Conservation (phyloP, 2,797 vertebrate genomes). For the Cyprinella venusta region DNA sequence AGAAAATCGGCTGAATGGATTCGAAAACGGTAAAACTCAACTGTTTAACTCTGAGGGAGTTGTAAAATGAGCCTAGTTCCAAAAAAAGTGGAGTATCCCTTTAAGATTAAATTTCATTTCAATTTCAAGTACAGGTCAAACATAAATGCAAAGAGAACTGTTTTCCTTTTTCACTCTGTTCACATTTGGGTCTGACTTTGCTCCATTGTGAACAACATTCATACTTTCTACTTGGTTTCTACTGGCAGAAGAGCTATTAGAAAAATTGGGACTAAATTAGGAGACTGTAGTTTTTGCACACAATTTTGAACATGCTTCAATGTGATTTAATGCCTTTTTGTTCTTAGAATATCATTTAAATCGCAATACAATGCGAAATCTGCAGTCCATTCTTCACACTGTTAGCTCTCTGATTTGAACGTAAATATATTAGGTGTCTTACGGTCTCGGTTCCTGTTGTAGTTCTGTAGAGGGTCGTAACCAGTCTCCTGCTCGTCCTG, state of each 20-base stretch:
- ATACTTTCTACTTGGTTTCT: too few relatives aligned
- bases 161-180: neutral
- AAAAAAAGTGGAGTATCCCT: too few relatives aligned
- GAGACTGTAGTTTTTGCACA: neutral
- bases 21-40: too few relatives aligned
- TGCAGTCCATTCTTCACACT: neutral
- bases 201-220: neutral
- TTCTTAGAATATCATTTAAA: neutral
- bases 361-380: neutral
- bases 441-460: constrained; percentile 85
- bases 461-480: constrained; percentile 88
- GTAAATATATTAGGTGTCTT: constrained; percentile 50
- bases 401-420: neutral
- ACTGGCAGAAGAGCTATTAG: neutral
- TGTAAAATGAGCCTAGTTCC: too few relatives aligned
- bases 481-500: constrained; percentile 94
- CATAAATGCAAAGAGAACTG: neutral
- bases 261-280: neutral
- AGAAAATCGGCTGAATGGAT: too few relatives aligned
- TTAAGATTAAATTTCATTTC: neutral
- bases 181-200: neutral
- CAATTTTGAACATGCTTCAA: neutral
- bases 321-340: neutral
- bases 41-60: too few relatives aligned
- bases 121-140: neutral